These are phyloP conservation scores for Ellobium chinense DNA, from an alignment of 2,888 invertebrate species.

Conservation along the genomic window DNA sequence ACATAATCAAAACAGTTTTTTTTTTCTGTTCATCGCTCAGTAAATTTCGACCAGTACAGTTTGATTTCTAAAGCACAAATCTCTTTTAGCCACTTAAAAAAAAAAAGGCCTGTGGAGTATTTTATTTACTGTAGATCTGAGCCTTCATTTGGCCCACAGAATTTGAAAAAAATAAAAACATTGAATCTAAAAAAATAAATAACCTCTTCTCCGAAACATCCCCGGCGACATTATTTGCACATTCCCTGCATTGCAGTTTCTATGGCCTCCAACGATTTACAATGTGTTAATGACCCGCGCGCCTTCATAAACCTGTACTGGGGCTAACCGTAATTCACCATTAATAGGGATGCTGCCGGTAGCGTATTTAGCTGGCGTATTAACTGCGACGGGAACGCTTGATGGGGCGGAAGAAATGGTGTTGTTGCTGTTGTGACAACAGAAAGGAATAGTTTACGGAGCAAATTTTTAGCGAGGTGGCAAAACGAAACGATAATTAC, in stretches of 20 bases:
- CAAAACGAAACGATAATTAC: not conserved
- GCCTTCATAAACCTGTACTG: constrained; percentile 18
- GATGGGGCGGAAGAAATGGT: constrained; percentile 2
- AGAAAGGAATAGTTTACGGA: not conserved
- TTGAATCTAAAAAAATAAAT: not conserved
- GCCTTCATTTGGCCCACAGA: too few species aligned
- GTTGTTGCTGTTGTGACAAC: not conserved
- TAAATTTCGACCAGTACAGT: too few species aligned
- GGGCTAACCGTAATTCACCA: constrained; percentile 30
- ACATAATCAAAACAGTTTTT: too few species aligned
- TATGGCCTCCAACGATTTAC: constrained; percentile 17
- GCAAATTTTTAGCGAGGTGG: not conserved
- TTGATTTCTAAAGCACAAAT: too few species aligned
- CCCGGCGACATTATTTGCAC: constrained; percentile 11
- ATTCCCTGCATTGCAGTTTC: not conserved
- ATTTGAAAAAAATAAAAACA: too few species aligned
- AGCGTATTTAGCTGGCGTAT: not conserved
- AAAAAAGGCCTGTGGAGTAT: too few species aligned
- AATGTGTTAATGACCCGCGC: constrained; percentile 22
- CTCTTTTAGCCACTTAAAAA: too few species aligned
- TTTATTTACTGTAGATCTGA: too few species aligned
- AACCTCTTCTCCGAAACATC: not conserved
- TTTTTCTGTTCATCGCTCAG: too few species aligned
- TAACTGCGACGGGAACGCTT: constrained; percentile 11
- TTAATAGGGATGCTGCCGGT: constrained; percentile 28